Base-by-base conservation (phyloP, 2,797 vertebrate species). In the Enteromius trimaculatus region DNA sequence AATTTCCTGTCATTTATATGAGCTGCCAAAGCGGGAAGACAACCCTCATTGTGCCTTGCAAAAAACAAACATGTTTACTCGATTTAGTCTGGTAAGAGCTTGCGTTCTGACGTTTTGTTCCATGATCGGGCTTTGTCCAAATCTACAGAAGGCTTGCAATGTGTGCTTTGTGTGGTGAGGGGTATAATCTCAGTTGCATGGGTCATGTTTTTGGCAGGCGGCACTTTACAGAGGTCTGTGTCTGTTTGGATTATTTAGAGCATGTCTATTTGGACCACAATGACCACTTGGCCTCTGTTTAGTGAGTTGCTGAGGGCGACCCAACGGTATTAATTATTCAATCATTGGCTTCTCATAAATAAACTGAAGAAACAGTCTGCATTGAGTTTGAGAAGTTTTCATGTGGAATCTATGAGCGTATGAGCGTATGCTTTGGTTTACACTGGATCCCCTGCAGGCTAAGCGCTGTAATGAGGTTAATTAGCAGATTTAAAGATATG, bases 401-500 rank as follows among this genome's bases (percentile, higher is more conserved):
- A 47, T 64, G 55, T 47, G 0, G 39, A 60, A 81, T 70, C 51
- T 34, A 47, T 53, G 42, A 62, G 79, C 44, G 29, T 47, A 60
- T 34, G 81, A 79, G 80, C 53, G 55, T 51, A 17, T 68, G 29
- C 66, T 85, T 83, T 80, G 77, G 65, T 86, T 86, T 82, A 83
- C 64, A 69, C 79, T 82, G 70, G 34, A 70, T 85, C 84, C 80
- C 64, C 79, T 81, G 79, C 76, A 80, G 86, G 79, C 77, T 82
- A 77, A 51, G 62, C 72, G 58, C 78, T 13, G 23, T 88, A 87
- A 88, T 85, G 81, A 86, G 83, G 81, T 87, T 89, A 88, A 89
- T 89, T 87, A 89, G 86, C 79, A 87, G 85, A 88, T 89, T 86
- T 85, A 86, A 82, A 88, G 88, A 89, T 86, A 86, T 82, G 76